A percentile compares a stretch with the other conserved stretches of the same genome.
Evolutionary conservation across 2,888 invertebrate species (phyloP).

Genomic region (Phrixothrix hirtus): DNA sequence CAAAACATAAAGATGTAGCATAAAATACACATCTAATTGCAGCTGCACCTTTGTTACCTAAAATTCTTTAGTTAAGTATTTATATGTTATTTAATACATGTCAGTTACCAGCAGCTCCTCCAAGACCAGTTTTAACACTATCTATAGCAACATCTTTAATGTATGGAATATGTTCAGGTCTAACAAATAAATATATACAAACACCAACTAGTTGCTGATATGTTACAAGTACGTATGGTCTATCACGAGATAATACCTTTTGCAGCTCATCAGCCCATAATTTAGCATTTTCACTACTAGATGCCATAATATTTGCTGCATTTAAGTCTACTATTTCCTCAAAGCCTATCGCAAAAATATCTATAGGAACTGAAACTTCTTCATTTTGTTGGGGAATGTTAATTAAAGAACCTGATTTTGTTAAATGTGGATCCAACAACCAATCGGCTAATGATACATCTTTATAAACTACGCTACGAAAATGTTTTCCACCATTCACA

Average conservation of each 20-base stretch:
- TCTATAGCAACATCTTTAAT: conserved; percentile 93
- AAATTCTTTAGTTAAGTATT: too few species aligned
- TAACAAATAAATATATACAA: conserved; percentile 91
- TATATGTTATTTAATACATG: too few species aligned
- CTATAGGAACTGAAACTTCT: conserved; percentile 66
- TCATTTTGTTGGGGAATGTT: conserved; percentile 57
- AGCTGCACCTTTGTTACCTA: conserved; percentile 93
- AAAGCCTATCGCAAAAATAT: conserved; percentile 97
- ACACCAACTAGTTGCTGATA: conserved; percentile 97
- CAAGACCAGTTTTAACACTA: conserved; percentile 96
- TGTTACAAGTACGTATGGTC: conserved; percentile 85
- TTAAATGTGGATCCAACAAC: conserved; percentile 81
- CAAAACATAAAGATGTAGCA: conserved; percentile 94
- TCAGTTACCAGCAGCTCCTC: conserved; percentile 82
- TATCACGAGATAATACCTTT: conserved; percentile 82
- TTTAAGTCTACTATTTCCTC: conserved; percentile 99
- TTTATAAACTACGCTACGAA: conserved; percentile 93
- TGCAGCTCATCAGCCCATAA: conserved; percentile 95
- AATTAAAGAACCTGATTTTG: conserved; percentile 55
- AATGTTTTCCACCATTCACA: conserved; percentile 99
- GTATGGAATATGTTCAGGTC: conserved; percentile 84
- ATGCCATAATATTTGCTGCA: conserved; percentile 97
- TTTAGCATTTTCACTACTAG: conserved; percentile 89
- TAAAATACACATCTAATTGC: conserved; percentile 90
- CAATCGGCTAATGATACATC: conserved; percentile 85